A percentile compares a stretch with the other conserved stretches of the same genome.
Evolutionary conservation across 2,113 vertebrate species (phyloP).

Genomic region (Motacilla tschutschensis): DNA sequence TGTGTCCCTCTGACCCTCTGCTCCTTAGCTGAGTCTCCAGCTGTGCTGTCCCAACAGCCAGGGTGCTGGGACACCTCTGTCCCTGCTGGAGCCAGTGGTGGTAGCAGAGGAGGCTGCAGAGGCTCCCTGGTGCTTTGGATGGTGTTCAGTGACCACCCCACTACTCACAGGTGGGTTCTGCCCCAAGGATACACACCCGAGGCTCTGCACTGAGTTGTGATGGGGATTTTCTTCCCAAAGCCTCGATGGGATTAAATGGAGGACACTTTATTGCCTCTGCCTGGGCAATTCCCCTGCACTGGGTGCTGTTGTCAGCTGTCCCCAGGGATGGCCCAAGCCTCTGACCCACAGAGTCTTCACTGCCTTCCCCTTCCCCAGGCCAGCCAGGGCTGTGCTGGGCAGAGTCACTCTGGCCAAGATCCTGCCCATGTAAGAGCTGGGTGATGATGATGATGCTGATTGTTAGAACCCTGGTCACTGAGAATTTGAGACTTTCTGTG

Average conservation of each 20-base stretch:
- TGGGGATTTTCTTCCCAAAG: not conserved
- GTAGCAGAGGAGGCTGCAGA: not conserved
- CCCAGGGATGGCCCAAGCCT: not conserved
- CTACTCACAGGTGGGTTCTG: not conserved
- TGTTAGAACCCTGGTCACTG: not conserved
- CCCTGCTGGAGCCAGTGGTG: not conserved
- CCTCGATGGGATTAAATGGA: not conserved
- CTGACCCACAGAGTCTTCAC: not conserved
- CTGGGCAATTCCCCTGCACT: not conserved
- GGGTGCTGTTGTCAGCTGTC: too few relatives aligned
- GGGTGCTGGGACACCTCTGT: not conserved
- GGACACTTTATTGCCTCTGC: not conserved
- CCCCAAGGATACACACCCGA: not conserved
- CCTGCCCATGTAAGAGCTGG: not conserved
- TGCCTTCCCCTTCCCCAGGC: not conserved
- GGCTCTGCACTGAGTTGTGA: not conserved
- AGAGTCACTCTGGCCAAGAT: not conserved
- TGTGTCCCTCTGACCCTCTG: not conserved
- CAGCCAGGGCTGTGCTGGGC: not conserved
- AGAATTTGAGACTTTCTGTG: not conserved
- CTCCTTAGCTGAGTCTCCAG: not conserved
- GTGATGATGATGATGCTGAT: not conserved
- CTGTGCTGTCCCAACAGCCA: not conserved
- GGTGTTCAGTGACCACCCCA: not conserved
- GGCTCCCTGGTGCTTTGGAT: not conserved